Evolutionary conservation across 1,140 invertebrate genomes (phyloP), one percentile per base, ranked within the genome.

Genomic region (Drosophila setifemur): DNA sequence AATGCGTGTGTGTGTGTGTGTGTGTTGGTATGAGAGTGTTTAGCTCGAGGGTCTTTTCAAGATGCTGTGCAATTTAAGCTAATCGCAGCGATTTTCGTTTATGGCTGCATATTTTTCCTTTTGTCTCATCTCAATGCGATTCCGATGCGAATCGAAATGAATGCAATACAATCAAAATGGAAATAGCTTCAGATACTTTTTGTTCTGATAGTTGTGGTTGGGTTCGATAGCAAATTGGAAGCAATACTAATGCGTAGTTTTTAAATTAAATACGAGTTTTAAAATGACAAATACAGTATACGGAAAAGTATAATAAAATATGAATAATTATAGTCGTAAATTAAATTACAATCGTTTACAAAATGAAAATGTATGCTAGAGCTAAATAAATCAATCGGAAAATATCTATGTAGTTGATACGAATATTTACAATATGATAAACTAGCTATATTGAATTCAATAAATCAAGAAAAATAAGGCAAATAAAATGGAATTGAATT

Each of bases 61-160:
- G 33, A 74, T 78, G 66, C 69, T 77, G 58, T 85, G 78, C 78
- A 83, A 83, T 83, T 85, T 79, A 85, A 85, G 58, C 64, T 83
- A 83, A 85, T 85, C 78, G 70, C 52, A 58, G 54, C 70, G 58
- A 85, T 85, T 83, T 70, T 67, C 69, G 70, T 74, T 85, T 74
- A 85, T 83, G 50, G 50, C 53, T 57, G 64, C 60, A 76, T n/a
- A n/a, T 76, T 54, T 42, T 31, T 69, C 52, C 64, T 43, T 33
- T n/a, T n/a, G n/a, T n/a, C 47, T 11, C 44, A 14, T 29, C 31
- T 9, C n/a, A 7, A 21, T 48, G 31, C 40, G 40, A 43, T 43
- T 26, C 14, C 19, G 23, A 63, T 37, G 33, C 6, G 33, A 37
- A 37, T 37, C 14, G 33, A 48, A 45, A 29, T 31, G 11, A 45